Evolutionary conservation across 2,888 invertebrate genomes (phyloP).

Genomic region (Coenonympha arcania): DNA sequence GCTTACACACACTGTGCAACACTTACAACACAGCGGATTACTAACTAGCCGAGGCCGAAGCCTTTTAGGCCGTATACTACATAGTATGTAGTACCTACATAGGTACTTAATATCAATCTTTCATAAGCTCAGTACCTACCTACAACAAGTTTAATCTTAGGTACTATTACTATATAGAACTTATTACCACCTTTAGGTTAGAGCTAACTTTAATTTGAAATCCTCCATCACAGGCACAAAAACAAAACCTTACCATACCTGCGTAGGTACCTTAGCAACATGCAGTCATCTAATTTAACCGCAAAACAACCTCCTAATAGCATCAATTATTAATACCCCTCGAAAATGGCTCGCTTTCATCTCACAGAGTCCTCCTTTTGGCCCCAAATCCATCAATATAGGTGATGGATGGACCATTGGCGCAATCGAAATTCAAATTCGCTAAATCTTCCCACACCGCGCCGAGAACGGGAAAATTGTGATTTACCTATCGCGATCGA

Average conservation of each 20-base stretch:
- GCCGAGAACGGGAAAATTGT: slow-evolving; percentile 51
- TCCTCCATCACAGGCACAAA: background rate
- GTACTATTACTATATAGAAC: no score
- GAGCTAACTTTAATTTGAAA: background rate
- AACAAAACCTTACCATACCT: background rate
- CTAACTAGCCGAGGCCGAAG: no score
- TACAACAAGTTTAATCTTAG: no score
- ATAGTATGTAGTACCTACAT: no score
- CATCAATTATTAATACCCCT: slow-evolving; percentile 62
- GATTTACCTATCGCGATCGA: background rate
- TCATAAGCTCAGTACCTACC: no score
- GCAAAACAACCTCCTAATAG: slow-evolving; percentile 44
- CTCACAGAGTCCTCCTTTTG: slow-evolving; percentile 61
- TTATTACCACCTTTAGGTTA: no score
- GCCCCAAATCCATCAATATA: slow-evolving; percentile 72
- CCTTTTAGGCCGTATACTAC: no score
- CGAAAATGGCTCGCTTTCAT: slow-evolving; percentile 64
- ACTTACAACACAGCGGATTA: no score
- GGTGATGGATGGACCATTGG: slow-evolving; percentile 68
- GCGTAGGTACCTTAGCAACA: background rate
- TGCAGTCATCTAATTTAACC: slow-evolving; percentile 20
- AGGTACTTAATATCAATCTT: no score
- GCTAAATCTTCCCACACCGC: slow-evolving; percentile 73
- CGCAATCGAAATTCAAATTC: slow-evolving; percentile 73
- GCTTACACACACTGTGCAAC: no score